Base-by-base conservation (phyloP, 2,888 invertebrate species). In the Chrysotoxum bicinctum region DNA sequence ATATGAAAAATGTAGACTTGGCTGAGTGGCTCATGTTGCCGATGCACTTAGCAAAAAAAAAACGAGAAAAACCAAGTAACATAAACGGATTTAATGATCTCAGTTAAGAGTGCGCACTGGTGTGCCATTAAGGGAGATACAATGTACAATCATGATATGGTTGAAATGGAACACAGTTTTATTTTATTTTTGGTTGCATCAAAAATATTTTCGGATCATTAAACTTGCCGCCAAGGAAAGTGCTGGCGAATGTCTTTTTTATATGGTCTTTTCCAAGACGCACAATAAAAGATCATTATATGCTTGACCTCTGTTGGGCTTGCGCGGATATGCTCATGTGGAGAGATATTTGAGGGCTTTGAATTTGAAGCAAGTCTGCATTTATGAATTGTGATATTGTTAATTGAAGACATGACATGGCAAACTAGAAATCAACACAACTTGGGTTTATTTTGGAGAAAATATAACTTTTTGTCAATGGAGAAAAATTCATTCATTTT, bases 21-120 rank as follows among this genome's bases (percentile, higher is more conserved):
- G 19, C 32, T 40, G 52, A 26, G 19, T 40, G 10, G 21, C 26
- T 60, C 10, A 19, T 45, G 19, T 19, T 45, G 68, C 37, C 1
- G 30, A 4, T 68, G 60, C 76, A 77, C 69, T 72, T 56, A 72
- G 52, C 4, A 30, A 30, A 32, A 32, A 32, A 37, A 37, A 14
- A 14, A 14, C 37, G 6, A 56, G 58, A 4, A 21, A 45, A n/a
- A 50, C 50, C 37, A 48, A 12, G 43, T 43, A 40, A 58, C 35
- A 50, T 56, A 79, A 66, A 64, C 43, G 64, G 60, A 54, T 69
- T 80, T 80, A 80, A 80, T 80, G 80, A 68, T 75, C 75, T 75
- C 19, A 32, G 12, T 16, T 75, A 37, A 80, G 75, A 68, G 75
- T 60, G 75, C 73, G 19, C 19, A 2, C 48, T 48, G 23, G 21